Conservation (phyloP, 2,888 invertebrate species). For the Apotomis capreana region DNA sequence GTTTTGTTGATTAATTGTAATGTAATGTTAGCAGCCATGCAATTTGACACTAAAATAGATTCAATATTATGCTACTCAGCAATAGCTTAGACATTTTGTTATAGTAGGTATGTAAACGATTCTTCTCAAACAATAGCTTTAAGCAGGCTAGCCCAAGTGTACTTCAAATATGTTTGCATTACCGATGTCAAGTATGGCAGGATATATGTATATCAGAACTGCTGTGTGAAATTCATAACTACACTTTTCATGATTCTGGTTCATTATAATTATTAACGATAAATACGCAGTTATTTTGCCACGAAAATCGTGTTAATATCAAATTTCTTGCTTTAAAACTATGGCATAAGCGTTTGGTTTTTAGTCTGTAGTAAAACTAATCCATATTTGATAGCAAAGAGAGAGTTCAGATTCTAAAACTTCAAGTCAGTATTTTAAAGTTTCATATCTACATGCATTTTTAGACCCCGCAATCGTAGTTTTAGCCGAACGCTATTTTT, state of each 20-base stretch:
- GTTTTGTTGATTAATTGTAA: constrained; percentile 49
- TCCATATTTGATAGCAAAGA: constrained; percentile 24
- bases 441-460: constrained; percentile 46
- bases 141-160: constrained; percentile 33
- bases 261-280: not conserved
- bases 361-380: constrained; percentile 22
- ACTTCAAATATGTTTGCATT: constrained; percentile 23
- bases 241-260: not conserved
- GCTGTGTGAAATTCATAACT: not conserved
- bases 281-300: not conserved
- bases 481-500: constrained; percentile 57
- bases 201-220: not conserved
- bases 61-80: constrained; percentile 36
- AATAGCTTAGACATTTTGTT: constrained; percentile 27
- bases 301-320: not conserved
- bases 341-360: constrained; percentile 15
- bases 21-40: constrained; percentile 52
- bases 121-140: constrained; percentile 28
- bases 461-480: constrained; percentile 45
- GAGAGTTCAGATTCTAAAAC: constrained; percentile 34
- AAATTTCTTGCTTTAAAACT: not conserved
- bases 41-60: constrained; percentile 49
- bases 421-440: constrained; percentile 47
- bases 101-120: constrained; percentile 24
- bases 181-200: constrained; percentile 7